These are phyloP conservation scores for Cheumatopsyche charites DNA, from an alignment of 1,140 invertebrate species.

Conservation along the genomic window DNA sequence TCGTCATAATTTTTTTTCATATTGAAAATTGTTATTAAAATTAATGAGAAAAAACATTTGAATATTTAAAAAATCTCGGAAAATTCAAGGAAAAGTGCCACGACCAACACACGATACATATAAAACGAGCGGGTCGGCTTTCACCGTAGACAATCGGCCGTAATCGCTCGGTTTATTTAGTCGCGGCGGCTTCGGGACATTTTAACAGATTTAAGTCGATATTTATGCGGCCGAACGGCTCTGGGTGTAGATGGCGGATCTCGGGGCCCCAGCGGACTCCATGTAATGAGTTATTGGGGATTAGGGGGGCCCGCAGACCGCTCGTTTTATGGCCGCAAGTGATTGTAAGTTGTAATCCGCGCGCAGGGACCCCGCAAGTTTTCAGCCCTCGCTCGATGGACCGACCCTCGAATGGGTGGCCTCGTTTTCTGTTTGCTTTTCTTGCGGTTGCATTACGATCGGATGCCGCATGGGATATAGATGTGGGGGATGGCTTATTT, in stretches of 20 bases:
- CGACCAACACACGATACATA: too few species aligned
- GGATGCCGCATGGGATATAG: too few species aligned
- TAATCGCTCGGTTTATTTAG: constrained; percentile 28
- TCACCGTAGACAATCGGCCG: neutral
- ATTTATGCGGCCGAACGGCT: constrained; percentile 41
- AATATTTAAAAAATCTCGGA: neutral
- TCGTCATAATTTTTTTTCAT: too few species aligned
- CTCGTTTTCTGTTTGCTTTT: too few species aligned
- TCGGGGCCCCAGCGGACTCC: neutral
- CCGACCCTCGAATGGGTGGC: too few species aligned
- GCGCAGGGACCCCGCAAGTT: constrained; percentile 41
- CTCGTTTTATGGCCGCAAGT: constrained; percentile 47
- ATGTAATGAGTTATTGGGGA: constrained; percentile 42
- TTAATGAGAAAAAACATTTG: too few species aligned
- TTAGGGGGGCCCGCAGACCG: constrained; percentile 42
- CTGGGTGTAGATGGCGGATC: constrained; percentile 29
- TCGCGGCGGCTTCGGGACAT: constrained; percentile 31
- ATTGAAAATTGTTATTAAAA: too few species aligned
- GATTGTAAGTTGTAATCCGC: constrained; percentile 49
- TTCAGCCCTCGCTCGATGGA: constrained; percentile 35
- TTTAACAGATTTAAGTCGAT: constrained; percentile 44
- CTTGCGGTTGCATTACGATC: too few species aligned
- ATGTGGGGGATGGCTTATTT: too few species aligned
- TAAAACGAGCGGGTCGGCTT: too few species aligned
- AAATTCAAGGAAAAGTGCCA: neutral